A percentile compares a stretch with the other conserved stretches of the same genome.
Conservation (phyloP, 1,140 invertebrate genomes). For the Polyergus mexicanus region DNA sequence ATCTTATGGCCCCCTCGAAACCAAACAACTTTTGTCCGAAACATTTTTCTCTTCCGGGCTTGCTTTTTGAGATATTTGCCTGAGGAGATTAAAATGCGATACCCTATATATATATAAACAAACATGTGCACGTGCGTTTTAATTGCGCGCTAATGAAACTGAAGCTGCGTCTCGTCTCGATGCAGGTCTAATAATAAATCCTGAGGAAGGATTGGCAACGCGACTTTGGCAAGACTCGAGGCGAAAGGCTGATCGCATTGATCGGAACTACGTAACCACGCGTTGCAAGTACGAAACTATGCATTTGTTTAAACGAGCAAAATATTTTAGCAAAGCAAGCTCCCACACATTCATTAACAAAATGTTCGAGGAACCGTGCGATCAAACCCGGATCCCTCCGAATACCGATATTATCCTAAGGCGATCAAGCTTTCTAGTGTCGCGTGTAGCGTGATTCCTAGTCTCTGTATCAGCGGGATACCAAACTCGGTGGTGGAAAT, state of each 20-base stretch:
- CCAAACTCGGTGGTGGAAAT: slow-evolving; percentile 38
- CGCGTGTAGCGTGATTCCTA: slow-evolving; percentile 7
- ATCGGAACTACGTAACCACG: slow-evolving; percentile 21
- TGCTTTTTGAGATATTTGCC: too few species aligned
- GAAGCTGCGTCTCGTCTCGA: not conserved
- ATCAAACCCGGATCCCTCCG: slow-evolving; percentile 66
- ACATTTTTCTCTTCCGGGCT: too few species aligned
- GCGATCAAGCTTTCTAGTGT: slow-evolving; percentile 38
- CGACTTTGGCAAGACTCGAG: not conserved
- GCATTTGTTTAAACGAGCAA: slow-evolving; percentile 18
- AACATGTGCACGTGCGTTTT: not conserved
- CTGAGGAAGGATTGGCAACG: slow-evolving; percentile 12
- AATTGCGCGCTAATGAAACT: slow-evolving; percentile 21
- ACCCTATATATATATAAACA: slow-evolving; percentile 1
- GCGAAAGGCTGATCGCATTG: not conserved
- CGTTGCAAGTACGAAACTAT: slow-evolving; percentile 11
- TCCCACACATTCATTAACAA: slow-evolving; percentile 59
- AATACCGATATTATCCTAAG: slow-evolving; percentile 21
- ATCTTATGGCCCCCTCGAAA: too few species aligned
- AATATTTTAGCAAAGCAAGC: slow-evolving; percentile 26
- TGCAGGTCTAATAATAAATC: slow-evolving; percentile 25
- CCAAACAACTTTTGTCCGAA: too few species aligned
- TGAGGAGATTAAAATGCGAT: too few species aligned
- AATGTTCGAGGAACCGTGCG: slow-evolving; percentile 42
- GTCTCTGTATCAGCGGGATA: slow-evolving; percentile 1